A percentile compares a stretch with the other conserved stretches of the same genome.
phyloP scores from a whole-genome alignment of 1,140 invertebrate genomes.

The Atta cephalotes region DNA sequence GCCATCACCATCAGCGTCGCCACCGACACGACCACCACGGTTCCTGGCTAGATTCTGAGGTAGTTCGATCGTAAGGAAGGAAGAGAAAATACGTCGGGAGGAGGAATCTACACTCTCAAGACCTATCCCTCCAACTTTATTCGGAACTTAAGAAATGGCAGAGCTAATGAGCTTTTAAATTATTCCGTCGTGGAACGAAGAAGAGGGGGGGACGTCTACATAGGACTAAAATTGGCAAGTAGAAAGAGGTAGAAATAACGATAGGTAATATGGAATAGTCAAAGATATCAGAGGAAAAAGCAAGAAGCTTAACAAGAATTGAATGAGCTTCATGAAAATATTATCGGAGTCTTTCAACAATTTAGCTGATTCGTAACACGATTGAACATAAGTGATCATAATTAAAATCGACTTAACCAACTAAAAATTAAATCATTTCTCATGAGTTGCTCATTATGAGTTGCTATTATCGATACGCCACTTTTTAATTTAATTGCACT shows the following conservation, averaged over 20 bases:
- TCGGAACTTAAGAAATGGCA: slow-evolving; percentile 82
- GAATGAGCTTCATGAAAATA: neutral
- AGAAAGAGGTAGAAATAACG: neutral
- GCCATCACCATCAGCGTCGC: slow-evolving; percentile 73
- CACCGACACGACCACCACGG: slow-evolving; percentile 70
- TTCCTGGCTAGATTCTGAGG: slow-evolving; percentile 63
- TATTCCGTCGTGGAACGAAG: slow-evolving; percentile 74
- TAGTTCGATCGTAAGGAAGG: slow-evolving; percentile 66
- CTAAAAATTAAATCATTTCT: neutral
- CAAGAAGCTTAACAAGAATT: neutral
- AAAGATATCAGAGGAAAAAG: neutral
- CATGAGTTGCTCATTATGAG: neutral
- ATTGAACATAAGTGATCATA: neutral
- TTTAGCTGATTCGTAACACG: neutral
- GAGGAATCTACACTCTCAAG: slow-evolving; percentile 53
- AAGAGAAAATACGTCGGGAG: slow-evolving; percentile 47
- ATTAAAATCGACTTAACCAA: slow-evolving; percentile 6
- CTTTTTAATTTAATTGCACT: slow-evolving; percentile 15
- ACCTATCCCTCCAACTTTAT: slow-evolving; percentile 77
- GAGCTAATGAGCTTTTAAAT: slow-evolving; percentile 84
- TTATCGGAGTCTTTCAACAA: neutral
- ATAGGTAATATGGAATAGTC: neutral
- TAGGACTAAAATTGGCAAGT: slow-evolving; percentile 38
- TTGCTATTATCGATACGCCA: neutral
- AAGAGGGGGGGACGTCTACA: slow-evolving; percentile 50